phyloP scores from a whole-genome alignment of 2,113 vertebrate species.

The Craseonycteris thonglongyai region DNA sequence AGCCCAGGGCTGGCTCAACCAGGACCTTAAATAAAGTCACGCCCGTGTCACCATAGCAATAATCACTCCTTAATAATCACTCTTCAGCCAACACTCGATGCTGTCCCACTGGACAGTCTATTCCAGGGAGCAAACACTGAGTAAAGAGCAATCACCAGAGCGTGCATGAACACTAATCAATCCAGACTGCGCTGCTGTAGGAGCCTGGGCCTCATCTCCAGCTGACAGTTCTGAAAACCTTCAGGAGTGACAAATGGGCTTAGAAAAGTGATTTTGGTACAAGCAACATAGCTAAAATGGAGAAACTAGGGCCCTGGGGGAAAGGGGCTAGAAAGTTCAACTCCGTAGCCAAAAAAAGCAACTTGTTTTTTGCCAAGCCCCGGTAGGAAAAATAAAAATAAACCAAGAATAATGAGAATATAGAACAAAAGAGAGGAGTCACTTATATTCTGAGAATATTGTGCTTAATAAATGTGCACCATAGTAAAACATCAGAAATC shows the following conservation, averaged over 20 bases:
- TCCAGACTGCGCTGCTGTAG: background rate
- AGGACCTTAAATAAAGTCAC: slow-evolving; percentile 47
- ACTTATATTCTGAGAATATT: background rate
- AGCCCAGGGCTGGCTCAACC: slow-evolving; percentile 14
- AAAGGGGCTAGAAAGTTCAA: background rate
- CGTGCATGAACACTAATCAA: background rate
- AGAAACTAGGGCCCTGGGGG: background rate
- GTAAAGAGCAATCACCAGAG: background rate
- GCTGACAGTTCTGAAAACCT: background rate
- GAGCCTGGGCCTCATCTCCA: background rate
- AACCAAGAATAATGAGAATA: background rate
- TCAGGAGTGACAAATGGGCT: background rate
- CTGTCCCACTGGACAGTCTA: background rate
- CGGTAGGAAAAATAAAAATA: background rate
- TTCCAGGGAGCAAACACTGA: background rate
- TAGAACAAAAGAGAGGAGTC: background rate
- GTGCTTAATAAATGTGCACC: background rate
- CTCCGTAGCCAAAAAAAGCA: background rate
- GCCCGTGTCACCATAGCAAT: slow-evolving; percentile 18
- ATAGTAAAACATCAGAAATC: background rate
- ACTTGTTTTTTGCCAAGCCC: background rate
- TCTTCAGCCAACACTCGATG: background rate
- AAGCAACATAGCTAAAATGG: background rate
- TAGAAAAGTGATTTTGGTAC: background rate
- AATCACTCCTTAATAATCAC: slow-evolving; percentile 42